Evolutionary conservation across 1,140 invertebrate species (phyloP).

Genomic region (Callitettix versicolor): DNA sequence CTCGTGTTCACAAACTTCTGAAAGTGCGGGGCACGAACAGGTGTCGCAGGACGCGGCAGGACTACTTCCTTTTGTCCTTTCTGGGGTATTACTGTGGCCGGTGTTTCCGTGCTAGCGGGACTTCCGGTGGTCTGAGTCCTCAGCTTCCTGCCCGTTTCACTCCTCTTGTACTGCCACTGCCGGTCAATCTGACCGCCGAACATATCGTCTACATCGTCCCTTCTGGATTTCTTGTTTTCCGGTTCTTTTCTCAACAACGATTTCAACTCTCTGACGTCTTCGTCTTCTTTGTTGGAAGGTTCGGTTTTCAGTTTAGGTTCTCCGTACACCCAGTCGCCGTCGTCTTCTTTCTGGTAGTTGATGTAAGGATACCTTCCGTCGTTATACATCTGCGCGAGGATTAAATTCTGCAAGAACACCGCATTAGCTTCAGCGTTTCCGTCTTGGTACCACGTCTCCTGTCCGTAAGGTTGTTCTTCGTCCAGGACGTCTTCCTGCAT

Average conservation of each 20-base stretch:
- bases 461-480: slow-evolving; percentile 45
- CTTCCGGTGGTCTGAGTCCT: slow-evolving; percentile 17
- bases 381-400: slow-evolving; percentile 49
- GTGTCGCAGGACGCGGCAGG: slow-evolving; percentile 42
- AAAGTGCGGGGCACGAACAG: slow-evolving; percentile 36
- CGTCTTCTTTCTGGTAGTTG: slow-evolving; percentile 33
- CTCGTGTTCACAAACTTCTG: slow-evolving; percentile 16
- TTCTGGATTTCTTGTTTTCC: slow-evolving; percentile 4
- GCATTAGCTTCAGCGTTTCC: slow-evolving; percentile 40
- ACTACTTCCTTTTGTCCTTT: slow-evolving; percentile 48
- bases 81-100: slow-evolving; percentile 17
- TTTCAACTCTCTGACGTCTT: slow-evolving; percentile 47
- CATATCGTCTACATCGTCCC: slow-evolving; percentile 1
- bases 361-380: slow-evolving; percentile 24
- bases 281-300: slow-evolving; percentile 36
- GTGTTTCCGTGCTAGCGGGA: slow-evolving; percentile 19
- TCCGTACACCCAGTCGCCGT: slow-evolving; percentile 28
- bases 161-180: background rate
- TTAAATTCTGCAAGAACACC: slow-evolving; percentile 48
- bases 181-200: slow-evolving; percentile 9
- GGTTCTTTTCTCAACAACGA: slow-evolving; percentile 32
- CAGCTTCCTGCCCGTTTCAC: slow-evolving; percentile 6
- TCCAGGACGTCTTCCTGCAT: slow-evolving; percentile 34
- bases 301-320: slow-evolving; percentile 14
- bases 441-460: slow-evolving; percentile 43